Percentiles rank a stretch among this genome's conserved stretches.
Evolutionary conservation across 1,140 invertebrate genomes (phyloP).

Genomic region (Drosophila takahashii): DNA sequence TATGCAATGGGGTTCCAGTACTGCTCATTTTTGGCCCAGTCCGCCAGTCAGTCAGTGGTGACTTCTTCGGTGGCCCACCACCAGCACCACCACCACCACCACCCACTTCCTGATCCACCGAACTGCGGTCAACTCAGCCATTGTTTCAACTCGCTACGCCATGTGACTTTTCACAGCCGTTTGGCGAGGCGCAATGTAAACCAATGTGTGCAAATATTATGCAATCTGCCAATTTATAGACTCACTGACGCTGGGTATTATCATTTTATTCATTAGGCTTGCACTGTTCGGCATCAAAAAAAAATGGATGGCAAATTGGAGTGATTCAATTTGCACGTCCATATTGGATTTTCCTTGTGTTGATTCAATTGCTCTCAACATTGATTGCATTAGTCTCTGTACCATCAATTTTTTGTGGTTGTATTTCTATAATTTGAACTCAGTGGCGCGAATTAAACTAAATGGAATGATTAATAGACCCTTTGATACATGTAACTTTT

Average conservation of each 20-base stretch:
- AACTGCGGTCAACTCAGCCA: conserved; percentile 47
- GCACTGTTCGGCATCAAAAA: conserved; percentile 6
- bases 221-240: conserved; percentile 47
- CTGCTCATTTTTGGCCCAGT: conserved; percentile 10
- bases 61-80: conserved; percentile 29
- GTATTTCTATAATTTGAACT: conserved; percentile 1
- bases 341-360: conserved; percentile 23
- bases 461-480: conserved; percentile 6
- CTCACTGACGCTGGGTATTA: conserved; percentile 27
- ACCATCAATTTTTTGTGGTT: conserved; percentile 3
- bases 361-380: conserved; percentile 24
- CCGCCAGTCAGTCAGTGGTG: conserved; percentile 28
- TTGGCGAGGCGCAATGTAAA: conserved; percentile 53
- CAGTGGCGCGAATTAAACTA: conserved; percentile 12
- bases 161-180: conserved; percentile 77
- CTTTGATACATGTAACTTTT: neutral
- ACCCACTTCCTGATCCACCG: conserved; percentile 18
- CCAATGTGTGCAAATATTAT: conserved; percentile 68
- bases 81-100: neutral
- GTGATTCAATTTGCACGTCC: conserved; percentile 25
- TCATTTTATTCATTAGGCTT: conserved; percentile 36
- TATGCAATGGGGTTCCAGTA: conserved; percentile 48
- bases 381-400: conserved; percentile 19
- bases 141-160: conserved; percentile 55
- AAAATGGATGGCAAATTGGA: conserved; percentile 15